Percentiles rank a stretch among this genome's conserved stretches.
Conservation (phyloP, 2,888 invertebrate species). For the Notodonta dromedarius region DNA sequence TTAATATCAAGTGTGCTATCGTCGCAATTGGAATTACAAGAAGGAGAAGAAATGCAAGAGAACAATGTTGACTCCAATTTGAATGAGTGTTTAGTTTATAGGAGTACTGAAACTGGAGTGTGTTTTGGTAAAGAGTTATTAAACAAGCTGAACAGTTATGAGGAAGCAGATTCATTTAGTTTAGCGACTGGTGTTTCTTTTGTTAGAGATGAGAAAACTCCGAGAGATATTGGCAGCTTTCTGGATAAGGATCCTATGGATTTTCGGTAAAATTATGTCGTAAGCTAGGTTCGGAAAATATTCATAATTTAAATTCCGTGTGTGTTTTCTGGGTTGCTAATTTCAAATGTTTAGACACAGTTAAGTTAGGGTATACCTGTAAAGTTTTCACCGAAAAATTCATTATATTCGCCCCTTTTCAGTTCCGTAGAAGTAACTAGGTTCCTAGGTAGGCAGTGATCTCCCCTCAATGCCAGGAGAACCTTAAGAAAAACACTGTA, state of each 20-base stretch:
- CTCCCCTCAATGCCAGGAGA: too few relatives aligned
- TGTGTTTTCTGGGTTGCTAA: too few relatives aligned
- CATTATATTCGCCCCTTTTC: too few relatives aligned
- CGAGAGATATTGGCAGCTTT: conserved; percentile 87
- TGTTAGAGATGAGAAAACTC: conserved; percentile 86
- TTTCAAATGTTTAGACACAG: too few relatives aligned
- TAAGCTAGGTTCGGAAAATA: not conserved
- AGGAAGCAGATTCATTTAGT: conserved; percentile 87
- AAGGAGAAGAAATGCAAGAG: conserved; percentile 67
- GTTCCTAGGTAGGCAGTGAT: too few relatives aligned
- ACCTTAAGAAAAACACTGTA: too few relatives aligned
- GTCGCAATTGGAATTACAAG: conserved; percentile 64
- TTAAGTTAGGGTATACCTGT: too few relatives aligned
- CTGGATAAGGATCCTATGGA: conserved; percentile 90
- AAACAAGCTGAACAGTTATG: conserved; percentile 86
- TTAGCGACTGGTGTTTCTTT: conserved; percentile 86
- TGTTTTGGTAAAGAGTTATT: conserved; percentile 90
- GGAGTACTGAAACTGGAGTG: conserved; percentile 79
- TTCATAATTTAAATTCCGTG: too few relatives aligned
- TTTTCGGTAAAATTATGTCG: conserved; percentile 81
- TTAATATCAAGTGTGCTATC: conserved; percentile 32
- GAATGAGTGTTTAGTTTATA: conserved; percentile 70
- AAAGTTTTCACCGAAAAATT: too few relatives aligned
- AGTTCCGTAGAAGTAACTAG: too few relatives aligned
- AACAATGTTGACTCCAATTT: conserved; percentile 63